Percentiles rank a stretch among this genome's conserved stretches.
Evolutionary conservation across 2,888 invertebrate genomes (phyloP).

Genomic region (Allolobophora icterica): DNA sequence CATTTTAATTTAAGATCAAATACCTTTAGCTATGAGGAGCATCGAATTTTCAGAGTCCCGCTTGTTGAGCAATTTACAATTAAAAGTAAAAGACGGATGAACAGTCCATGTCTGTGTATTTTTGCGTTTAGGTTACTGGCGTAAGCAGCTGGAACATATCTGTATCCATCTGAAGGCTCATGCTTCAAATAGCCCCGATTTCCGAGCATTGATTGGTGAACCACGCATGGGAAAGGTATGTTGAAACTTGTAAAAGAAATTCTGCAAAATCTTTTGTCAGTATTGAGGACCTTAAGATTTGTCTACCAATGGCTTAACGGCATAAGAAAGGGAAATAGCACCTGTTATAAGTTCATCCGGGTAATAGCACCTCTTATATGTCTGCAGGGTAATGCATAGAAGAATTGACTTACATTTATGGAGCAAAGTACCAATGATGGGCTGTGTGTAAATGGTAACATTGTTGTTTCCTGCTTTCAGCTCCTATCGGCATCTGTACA

Average conservation of each 20-base stretch:
- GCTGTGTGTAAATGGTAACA: background rate
- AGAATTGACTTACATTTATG: background rate
- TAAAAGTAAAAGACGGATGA: no score
- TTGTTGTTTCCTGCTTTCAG: slow-evolving; percentile 49
- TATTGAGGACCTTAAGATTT: background rate
- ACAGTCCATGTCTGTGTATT: background rate
- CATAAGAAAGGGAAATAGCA: background rate
- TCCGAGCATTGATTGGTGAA: slow-evolving; percentile 65
- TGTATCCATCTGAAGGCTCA: slow-evolving; percentile 64
- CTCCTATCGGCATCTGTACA: slow-evolving; percentile 61
- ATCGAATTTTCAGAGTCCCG: no score
- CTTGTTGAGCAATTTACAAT: no score
- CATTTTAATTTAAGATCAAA: no score
- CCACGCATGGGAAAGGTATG: slow-evolving; percentile 65
- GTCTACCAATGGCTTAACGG: background rate
- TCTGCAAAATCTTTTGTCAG: background rate
- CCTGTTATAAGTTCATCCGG: no score
- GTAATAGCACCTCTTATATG: no score
- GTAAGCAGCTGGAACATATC: slow-evolving; percentile 65
- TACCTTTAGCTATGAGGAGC: no score
- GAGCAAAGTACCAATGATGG: background rate
- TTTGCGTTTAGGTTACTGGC: slow-evolving; percentile 62
- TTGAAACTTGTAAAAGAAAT: background rate
- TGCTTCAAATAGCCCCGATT: slow-evolving; percentile 65
- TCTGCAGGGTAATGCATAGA: background rate